Base-by-base conservation (phyloP, 2,888 invertebrate species). In the Drosophila aldrichi region DNA sequence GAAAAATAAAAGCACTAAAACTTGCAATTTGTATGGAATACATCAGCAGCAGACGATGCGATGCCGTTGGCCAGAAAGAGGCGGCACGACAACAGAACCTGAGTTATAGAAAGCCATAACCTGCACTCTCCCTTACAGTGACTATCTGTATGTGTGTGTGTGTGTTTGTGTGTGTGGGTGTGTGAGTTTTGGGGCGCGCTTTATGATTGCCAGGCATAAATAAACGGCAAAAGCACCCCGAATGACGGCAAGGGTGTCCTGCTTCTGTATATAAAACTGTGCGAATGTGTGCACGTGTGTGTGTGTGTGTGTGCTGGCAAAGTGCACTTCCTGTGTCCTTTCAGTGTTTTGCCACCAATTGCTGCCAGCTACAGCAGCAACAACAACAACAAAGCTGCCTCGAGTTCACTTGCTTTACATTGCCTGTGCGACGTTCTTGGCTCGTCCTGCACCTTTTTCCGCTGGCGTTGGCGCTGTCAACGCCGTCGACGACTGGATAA, bases 21-120 rank as follows among this genome's bases (percentile, higher is more conserved):
- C 85, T 82, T 84, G 86, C 86, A 89, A 87, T 87, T 87, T 89
- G 86, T 89, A 89, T 85, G 86, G 79, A 88, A 87, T 87, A 85
- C 86, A 87, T 87, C 86, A 87, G 81, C 63, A 66, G 67, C 84
- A 83, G 83, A 61, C 67, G 57, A 49, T 29, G 77, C 32, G 46
- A n/a, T n/a, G 68, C 66, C 55, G 64, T 70, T 67, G 68, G 82
- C 66, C 65, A 89, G 85, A 82, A 72, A 72, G 86, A 89, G 85
- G 60, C 81, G 61, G 74, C 89, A 82, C 60, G 67, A 81, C 41
- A 62, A 49, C 72, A 79, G 75, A 78, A 64, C 58, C 80, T 84
- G 85, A 87, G 88, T 87, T 84, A 87, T 89, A 86, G 85, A 87
- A 89, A 71, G 80, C 88, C 88, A 87, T 87, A 87, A 88, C 79